A percentile compares a stretch with the other conserved stretches of the same genome.
Evolutionary conservation across 2,888 invertebrate genomes (phyloP).

Genomic region (Lottia gigantea): DNA sequence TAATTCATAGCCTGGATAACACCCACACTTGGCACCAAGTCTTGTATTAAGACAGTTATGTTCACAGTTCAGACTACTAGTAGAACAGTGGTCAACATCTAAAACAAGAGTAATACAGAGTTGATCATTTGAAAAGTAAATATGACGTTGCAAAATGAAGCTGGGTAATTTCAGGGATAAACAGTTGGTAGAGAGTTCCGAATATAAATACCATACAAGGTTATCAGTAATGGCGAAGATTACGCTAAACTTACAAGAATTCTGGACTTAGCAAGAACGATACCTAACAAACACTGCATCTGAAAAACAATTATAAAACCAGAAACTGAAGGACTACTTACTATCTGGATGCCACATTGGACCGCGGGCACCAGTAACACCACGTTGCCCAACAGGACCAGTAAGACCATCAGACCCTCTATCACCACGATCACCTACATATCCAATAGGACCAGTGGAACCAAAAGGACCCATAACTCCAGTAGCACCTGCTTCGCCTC

Average conservation of each 20-base stretch:
- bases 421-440: background rate
- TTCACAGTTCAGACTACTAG: slow-evolving; percentile 13
- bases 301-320: no score
- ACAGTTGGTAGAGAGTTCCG: no score
- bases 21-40: slow-evolving; percentile 10
- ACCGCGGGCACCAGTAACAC: slow-evolving; percentile 8
- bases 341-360: background rate
- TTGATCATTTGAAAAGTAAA: no score
- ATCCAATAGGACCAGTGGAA: background rate
- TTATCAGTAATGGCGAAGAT: no score
- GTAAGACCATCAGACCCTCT: background rate
- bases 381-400: slow-evolving; percentile 5
- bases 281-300: no score
- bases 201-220: no score
- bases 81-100: background rate
- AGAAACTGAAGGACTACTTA: background rate
- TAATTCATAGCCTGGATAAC: slow-evolving; percentile 6
- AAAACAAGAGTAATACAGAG: background rate
- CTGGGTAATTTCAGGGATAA: no score
- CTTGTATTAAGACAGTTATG: slow-evolving; percentile 11
- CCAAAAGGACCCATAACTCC: background rate
- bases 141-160: no score
- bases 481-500: background rate
- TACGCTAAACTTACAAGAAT: no score
- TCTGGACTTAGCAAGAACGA: no score